A percentile compares a stretch with the other conserved stretches of the same genome.
Evolutionary conservation across 2,888 invertebrate genomes (phyloP).

Genomic region (Dicycla oo): DNA sequence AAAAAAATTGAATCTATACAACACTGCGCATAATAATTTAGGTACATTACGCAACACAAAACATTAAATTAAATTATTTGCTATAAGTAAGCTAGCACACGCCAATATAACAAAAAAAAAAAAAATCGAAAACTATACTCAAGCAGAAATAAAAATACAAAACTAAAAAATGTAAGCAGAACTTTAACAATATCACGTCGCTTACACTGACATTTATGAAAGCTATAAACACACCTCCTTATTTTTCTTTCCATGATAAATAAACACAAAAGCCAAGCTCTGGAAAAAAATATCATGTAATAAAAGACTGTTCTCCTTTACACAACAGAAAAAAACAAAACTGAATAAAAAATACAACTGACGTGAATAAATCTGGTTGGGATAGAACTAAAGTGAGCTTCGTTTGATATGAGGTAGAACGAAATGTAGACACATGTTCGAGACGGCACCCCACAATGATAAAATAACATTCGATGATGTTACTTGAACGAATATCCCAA

Average conservation of each 20-base stretch:
- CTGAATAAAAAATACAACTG: conserved; percentile 27
- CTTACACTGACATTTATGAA: neutral
- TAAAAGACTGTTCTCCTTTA: neutral
- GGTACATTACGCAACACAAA: too few relatives aligned
- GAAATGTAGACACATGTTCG: conserved; percentile 16
- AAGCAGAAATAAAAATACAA: too few relatives aligned
- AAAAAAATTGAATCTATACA: too few relatives aligned
- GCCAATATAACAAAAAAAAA: too few relatives aligned
- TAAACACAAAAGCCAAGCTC: conserved; percentile 2
- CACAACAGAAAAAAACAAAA: conserved; percentile 13
- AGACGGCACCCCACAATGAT: conserved; percentile 10
- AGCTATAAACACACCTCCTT: neutral
- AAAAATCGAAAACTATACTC: too few relatives aligned
- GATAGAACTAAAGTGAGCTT: conserved; percentile 8
- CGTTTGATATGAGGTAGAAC: conserved; percentile 13
- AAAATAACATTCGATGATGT: conserved; percentile 29
- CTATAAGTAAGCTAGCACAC: too few relatives aligned
- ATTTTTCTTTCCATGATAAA: conserved; percentile 4
- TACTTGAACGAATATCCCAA: conserved; percentile 10
- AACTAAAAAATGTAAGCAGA: too few relatives aligned
- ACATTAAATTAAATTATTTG: too few relatives aligned
- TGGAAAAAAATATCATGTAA: neutral
- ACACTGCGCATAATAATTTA: too few relatives aligned
- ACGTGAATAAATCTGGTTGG: conserved; percentile 30
- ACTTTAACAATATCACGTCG: neutral